Evolutionary conservation across 2,888 invertebrate species (phyloP).

Genomic region (Watsonalla binaria): DNA sequence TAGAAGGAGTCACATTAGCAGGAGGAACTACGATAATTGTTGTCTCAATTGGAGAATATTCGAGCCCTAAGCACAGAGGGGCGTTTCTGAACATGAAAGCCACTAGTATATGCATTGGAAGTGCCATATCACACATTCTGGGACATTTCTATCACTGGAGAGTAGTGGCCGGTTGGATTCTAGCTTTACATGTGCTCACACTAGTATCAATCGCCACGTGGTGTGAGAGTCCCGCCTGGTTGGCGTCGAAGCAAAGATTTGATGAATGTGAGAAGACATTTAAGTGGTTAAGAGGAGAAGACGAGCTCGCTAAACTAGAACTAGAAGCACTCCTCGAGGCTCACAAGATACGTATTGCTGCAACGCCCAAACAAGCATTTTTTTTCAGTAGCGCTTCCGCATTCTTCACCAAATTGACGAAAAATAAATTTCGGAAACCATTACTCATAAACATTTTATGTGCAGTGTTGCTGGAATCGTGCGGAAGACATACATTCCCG

Average conservation of each 20-base stretch:
- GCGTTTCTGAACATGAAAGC: constrained; percentile 27
- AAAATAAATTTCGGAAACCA: constrained; percentile 33
- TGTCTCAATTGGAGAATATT: constrained; percentile 28
- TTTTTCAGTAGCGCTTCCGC: constrained; percentile 3
- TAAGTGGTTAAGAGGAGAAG: constrained; percentile 67
- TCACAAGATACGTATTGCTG: constrained; percentile 16
- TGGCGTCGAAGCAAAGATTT: constrained; percentile 18
- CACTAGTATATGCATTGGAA: constrained; percentile 15
- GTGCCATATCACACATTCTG: constrained; percentile 21
- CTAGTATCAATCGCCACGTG: constrained; percentile 21
- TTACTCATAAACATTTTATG: constrained; percentile 29
- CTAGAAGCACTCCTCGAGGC: constrained; percentile 21
- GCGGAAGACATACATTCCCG: constrained; percentile 41
- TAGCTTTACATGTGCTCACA: constrained; percentile 17
- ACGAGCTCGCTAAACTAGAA: constrained; percentile 47
- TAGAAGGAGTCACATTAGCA: constrained; percentile 19
- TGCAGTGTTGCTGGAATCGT: constrained; percentile 30
- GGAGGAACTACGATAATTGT: constrained; percentile 20
- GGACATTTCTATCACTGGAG: constrained; percentile 26
- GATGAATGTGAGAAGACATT: constrained; percentile 32
- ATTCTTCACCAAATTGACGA: constrained; percentile 21
- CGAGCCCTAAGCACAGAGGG: constrained; percentile 24
- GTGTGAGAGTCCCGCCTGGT: constrained; percentile 31
- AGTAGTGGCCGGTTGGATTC: constrained; percentile 20
- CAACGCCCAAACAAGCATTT: constrained; percentile 1